A percentile compares a stretch with the other conserved stretches of the same genome.
Evolutionary conservation across 2,888 invertebrate genomes (phyloP).

Genomic region (Barypeithes pellucidus): DNA sequence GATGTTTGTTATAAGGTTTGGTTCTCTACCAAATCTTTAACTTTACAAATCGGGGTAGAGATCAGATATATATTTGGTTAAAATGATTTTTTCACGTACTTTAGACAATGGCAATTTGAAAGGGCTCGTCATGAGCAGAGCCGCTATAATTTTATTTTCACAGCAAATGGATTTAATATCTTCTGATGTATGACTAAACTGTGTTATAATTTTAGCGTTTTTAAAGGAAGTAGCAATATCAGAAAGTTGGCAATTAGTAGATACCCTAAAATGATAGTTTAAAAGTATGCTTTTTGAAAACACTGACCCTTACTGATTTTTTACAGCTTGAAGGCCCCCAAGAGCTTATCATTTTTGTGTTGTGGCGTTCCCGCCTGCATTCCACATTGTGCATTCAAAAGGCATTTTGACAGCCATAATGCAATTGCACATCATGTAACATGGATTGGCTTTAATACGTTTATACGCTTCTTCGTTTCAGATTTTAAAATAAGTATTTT

Average conservation of each 20-base stretch:
- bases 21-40: no score
- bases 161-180: no score
- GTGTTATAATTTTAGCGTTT: no score
- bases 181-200: no score
- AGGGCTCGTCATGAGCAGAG: no score
- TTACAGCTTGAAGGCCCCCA: constrained; percentile 66
- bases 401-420: constrained; percentile 65
- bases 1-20: no score
- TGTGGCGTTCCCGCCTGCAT: constrained; percentile 65
- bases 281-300: constrained; percentile 35
- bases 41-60: no score
- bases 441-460: constrained; percentile 60
- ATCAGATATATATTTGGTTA: no score
- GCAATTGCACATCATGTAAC: constrained; percentile 64
- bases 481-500: constrained; percentile 48
- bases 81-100: no score
- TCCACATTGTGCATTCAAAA: constrained; percentile 64
- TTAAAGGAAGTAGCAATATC: background rate
- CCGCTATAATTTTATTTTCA: no score
- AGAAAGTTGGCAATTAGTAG: constrained; percentile 3
- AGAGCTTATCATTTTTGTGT: constrained; percentile 68
- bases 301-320: constrained; percentile 62
- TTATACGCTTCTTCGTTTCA: constrained; percentile 51
- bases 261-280: constrained; percentile 17
- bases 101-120: no score